A percentile compares a stretch with the other conserved stretches of the same genome.
Conservation (phyloP, 2,113 vertebrate genomes). For the Ifrita kowaldi region DNA sequence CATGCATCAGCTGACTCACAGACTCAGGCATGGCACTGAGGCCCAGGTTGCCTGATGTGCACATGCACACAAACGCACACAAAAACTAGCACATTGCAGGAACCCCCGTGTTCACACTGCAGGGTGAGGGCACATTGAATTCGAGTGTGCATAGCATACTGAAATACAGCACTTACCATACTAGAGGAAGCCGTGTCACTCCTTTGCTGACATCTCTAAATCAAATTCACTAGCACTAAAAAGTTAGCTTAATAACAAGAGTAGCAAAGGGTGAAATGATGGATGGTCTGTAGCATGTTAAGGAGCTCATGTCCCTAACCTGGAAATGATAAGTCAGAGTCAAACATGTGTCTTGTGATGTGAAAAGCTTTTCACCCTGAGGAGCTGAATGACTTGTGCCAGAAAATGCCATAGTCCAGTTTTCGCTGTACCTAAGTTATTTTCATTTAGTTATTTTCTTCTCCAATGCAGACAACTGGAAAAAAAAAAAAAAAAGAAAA, state of each 20-base stretch:
- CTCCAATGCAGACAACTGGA: not conserved
- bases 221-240: not conserved
- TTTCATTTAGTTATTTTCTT: not conserved
- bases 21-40: not conserved
- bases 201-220: not conserved
- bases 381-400: not conserved
- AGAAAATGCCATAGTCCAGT: not conserved
- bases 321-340: not conserved
- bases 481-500: not conserved
- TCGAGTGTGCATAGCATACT: not conserved
- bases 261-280: not conserved
- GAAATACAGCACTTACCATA: not conserved
- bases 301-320: not conserved
- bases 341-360: not conserved
- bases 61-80: not conserved
- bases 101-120: not conserved
- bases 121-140: not conserved
- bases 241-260: not conserved
- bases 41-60: not conserved
- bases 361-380: not conserved
- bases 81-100: not conserved
- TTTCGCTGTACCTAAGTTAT: not conserved
- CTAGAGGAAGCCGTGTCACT: not conserved
- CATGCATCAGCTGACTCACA: not conserved
- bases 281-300: not conserved